These are phyloP conservation scores for Gnatocerus cornutus DNA, from an alignment of 2,888 invertebrate species.

Conservation along the genomic window DNA sequence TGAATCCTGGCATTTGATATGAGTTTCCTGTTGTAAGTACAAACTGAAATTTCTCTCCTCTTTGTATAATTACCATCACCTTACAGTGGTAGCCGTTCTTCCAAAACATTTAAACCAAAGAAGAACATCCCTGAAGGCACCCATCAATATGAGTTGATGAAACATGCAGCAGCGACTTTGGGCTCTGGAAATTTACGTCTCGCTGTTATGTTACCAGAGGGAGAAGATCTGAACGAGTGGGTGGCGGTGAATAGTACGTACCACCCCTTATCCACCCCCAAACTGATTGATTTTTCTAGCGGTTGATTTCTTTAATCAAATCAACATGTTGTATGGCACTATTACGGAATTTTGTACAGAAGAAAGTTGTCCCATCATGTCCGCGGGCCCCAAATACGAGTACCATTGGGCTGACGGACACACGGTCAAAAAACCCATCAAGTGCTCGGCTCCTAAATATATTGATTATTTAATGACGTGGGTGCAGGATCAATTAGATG, in stretches of 20 bases:
- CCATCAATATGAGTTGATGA: constrained; percentile 99
- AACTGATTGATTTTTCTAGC: constrained; percentile 76
- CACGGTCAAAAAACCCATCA: constrained; percentile 98
- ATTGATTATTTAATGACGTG: constrained; percentile 99
- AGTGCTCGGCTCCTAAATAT: constrained; percentile 99
- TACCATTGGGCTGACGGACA: constrained; percentile 99
- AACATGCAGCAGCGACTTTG: constrained; percentile 98
- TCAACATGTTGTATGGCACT: constrained; percentile 99
- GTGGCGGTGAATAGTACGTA: constrained; percentile 98
- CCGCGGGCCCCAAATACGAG: constrained; percentile 98
- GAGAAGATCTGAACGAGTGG: constrained; percentile 99
- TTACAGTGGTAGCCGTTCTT: constrained; percentile 87
- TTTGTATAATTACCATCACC: too few species aligned
- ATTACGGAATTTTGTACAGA: constrained; percentile 99
- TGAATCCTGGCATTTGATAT: constrained; percentile 17
- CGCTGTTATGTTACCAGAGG: constrained; percentile 97
- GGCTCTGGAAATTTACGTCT: constrained; percentile 97
- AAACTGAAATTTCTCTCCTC: not conserved
- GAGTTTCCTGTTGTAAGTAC: constrained; percentile 46
- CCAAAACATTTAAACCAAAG: constrained; percentile 98
- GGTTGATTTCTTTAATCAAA: constrained; percentile 99
- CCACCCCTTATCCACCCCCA: not conserved
- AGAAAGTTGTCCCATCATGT: constrained; percentile 98
- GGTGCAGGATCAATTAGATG: constrained; percentile 99
- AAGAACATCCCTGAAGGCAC: constrained; percentile 99